A percentile compares a stretch with the other conserved stretches of the same genome.
Evolutionary conservation across 2,113 vertebrate species (phyloP).

Genomic region (Eonycteris spelaea): DNA sequence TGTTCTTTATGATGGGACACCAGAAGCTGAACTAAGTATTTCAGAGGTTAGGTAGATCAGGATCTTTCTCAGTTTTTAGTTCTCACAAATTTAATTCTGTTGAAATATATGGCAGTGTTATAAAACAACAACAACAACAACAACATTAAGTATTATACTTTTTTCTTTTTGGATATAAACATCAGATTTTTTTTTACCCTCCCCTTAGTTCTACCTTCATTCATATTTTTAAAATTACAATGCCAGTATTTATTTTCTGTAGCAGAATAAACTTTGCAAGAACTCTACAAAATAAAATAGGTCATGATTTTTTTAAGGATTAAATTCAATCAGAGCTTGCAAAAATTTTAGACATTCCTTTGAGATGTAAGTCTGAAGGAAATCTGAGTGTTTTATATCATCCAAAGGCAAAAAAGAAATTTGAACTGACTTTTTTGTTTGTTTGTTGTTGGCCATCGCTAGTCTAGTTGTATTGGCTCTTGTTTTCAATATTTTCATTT

Average conservation of each 20-base stretch:
- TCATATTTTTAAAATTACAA: not conserved
- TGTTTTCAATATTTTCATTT: not conserved
- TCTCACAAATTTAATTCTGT: conserved; percentile 18
- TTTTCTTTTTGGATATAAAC: not conserved
- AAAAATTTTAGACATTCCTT: not conserved
- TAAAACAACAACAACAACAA: no score
- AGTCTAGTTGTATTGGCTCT: not conserved
- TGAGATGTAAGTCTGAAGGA: not conserved
- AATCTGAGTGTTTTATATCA: not conserved
- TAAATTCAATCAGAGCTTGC: not conserved
- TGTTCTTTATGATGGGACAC: not conserved
- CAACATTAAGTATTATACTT: conserved; percentile 28
- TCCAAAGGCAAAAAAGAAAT: not conserved
- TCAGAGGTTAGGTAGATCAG: not conserved
- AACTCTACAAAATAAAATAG: not conserved
- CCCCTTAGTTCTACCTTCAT: not conserved
- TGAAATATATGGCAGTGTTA: conserved; percentile 41
- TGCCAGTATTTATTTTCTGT: not conserved
- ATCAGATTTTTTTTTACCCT: not conserved
- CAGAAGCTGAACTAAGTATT: conserved; percentile 29
- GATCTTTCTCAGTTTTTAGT: not conserved
- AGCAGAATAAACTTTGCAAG: not conserved
- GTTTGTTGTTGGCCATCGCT: not conserved
- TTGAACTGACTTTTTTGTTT: not conserved
- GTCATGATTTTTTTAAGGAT: not conserved